Evolutionary conservation across 1,140 invertebrate genomes (phyloP).

Genomic region (Euglossa dilemma): DNA sequence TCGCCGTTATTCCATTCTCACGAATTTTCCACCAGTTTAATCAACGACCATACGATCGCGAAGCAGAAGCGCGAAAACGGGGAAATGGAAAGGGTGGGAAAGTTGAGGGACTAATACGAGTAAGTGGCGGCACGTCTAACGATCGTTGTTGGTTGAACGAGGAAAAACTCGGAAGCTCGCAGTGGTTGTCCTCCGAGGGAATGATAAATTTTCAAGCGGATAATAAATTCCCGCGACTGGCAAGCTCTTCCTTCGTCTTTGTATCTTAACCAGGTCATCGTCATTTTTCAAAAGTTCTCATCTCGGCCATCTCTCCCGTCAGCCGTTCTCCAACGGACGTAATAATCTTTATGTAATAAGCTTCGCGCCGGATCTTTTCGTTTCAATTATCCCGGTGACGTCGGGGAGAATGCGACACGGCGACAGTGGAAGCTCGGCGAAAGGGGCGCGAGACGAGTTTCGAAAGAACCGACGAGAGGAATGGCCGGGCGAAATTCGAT

Average conservation of each 20-base stretch:
- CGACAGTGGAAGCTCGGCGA: neutral
- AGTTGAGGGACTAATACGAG: neutral
- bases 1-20: no score
- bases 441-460: no score
- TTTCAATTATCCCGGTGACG: neutral
- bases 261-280: neutral
- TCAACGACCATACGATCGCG: no score
- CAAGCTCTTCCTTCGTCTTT: neutral
- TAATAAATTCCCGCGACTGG: slow-evolving; percentile 40
- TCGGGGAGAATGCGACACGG: neutral
- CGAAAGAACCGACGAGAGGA: accelerated
- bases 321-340: neutral
- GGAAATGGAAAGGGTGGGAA: no score
- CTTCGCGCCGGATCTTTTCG: neutral
- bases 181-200: neutral
- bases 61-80: no score
- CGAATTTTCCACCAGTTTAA: no score
- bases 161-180: neutral
- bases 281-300: slow-evolving; percentile 33
- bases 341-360: slow-evolving; percentile 48
- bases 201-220: slow-evolving; percentile 19
- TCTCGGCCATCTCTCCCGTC: neutral
- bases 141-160: neutral
- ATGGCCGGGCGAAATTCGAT: neutral
- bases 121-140: neutral